Percentiles rank a stretch among this genome's conserved stretches.
These are phyloP conservation scores for Myotis planiceps DNA, from an alignment of 2,797 vertebrate species.

Conservation along the genomic window DNA sequence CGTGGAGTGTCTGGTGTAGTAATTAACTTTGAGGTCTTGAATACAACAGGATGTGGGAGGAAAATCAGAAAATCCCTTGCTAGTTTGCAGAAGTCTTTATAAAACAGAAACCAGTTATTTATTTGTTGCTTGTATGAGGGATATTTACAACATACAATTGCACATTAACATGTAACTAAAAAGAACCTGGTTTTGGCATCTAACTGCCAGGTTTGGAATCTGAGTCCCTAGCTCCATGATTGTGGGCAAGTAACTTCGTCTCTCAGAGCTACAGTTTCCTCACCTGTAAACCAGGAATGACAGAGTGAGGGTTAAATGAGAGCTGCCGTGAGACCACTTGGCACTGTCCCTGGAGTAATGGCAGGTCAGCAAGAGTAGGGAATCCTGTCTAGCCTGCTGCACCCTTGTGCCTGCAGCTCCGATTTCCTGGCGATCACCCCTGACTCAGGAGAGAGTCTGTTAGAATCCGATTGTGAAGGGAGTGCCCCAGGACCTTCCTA, in stretches of 20 bases:
- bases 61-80: slow-evolving; percentile 25
- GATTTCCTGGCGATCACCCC: neutral
- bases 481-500: neutral
- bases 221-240: neutral
- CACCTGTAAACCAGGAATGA: neutral
- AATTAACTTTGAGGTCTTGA: slow-evolving; percentile 67
- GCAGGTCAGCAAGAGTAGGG: too few species aligned
- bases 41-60: slow-evolving; percentile 48
- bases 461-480: neutral
- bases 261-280: neutral
- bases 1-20: slow-evolving; percentile 56
- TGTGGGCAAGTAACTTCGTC: neutral
- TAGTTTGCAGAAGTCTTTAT: slow-evolving; percentile 41
- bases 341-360: neutral
- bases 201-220: neutral
- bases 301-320: neutral
- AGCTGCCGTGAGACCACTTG: neutral
- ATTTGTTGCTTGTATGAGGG: neutral
- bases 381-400: neutral
- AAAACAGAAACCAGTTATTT: slow-evolving; percentile 55
- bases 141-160: neutral
- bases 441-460: neutral
- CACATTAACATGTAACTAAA: neutral
- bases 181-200: neutral
- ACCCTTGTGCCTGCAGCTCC: accelerated